Evolutionary conservation across 2,113 vertebrate genomes (phyloP).

Genomic region (Galemys pyrenaicus): DNA sequence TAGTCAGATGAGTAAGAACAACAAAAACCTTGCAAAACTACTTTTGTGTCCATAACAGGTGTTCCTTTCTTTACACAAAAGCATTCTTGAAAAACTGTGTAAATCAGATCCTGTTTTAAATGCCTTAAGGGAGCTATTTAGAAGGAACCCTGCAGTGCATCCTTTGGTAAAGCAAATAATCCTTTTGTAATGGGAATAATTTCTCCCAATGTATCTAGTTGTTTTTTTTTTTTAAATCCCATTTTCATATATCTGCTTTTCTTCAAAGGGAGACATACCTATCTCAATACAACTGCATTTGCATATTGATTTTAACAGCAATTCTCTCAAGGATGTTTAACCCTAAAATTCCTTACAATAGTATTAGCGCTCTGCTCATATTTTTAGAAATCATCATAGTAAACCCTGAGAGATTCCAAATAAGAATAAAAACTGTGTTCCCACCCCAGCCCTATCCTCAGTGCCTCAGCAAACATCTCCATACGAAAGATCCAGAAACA

Average conservation of each 20-base stretch:
- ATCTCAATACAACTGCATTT: constrained; percentile 65
- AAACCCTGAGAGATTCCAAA: constrained; percentile 26
- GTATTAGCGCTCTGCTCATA: neutral
- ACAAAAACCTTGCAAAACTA: constrained; percentile 51
- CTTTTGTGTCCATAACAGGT: constrained; percentile 68
- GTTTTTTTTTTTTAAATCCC: constrained; percentile 46
- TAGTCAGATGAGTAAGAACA: constrained; percentile 31
- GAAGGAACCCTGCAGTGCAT: constrained; percentile 74
- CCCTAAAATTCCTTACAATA: constrained; percentile 36
- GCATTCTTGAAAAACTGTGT: constrained; percentile 73
- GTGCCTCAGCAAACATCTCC: neutral
- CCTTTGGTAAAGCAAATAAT: constrained; percentile 79
- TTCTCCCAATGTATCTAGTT: constrained; percentile 71
- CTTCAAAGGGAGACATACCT: constrained; percentile 70
- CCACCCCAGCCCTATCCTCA: neutral
- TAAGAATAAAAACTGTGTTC: constrained; percentile 5
- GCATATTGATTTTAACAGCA: constrained; percentile 72
- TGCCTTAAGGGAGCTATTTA: constrained; percentile 75
- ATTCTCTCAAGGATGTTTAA: constrained; percentile 62
- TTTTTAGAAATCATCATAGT: constrained; percentile 35
- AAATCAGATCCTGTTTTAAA: constrained; percentile 79
- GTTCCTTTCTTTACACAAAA: constrained; percentile 65
- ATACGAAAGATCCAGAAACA: neutral
- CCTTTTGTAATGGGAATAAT: constrained; percentile 80
- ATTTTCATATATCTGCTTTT: constrained; percentile 77